Percentiles rank a stretch among this genome's conserved stretches.
These are phyloP conservation scores for Cochlearius cochlearius DNA, from an alignment of 2,113 vertebrate genomes.

Conservation along the genomic window DNA sequence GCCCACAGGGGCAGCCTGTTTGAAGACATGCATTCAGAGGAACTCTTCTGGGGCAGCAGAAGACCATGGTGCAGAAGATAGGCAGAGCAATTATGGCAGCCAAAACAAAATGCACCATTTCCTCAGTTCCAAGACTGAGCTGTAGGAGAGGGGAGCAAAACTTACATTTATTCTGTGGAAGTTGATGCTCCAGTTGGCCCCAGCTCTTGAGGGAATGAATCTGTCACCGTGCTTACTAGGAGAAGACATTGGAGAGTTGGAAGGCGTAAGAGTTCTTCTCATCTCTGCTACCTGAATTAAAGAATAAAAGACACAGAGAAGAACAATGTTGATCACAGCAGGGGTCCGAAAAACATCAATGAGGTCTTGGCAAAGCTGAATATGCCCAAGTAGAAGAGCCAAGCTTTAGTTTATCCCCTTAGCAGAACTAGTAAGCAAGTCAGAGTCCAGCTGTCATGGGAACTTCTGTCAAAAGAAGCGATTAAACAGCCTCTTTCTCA, in stretches of 20 bases:
- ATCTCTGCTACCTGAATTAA: slow-evolving; percentile 78
- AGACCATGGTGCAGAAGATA: neutral
- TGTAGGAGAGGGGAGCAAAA: neutral
- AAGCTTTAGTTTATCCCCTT: neutral
- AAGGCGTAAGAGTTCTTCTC: slow-evolving; percentile 88
- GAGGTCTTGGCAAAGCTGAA: neutral
- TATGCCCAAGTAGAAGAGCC: neutral
- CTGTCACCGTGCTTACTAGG: slow-evolving; percentile 97
- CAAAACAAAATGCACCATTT: neutral
- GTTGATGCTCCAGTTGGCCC: slow-evolving; percentile 98
- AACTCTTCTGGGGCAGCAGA: neutral
- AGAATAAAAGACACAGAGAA: neutral
- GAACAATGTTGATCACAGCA: neutral
- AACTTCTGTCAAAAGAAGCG: neutral
- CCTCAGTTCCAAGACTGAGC: neutral
- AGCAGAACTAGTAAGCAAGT: neutral
- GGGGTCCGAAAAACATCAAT: neutral
- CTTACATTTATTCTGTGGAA: slow-evolving; percentile 97
- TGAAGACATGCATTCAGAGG: neutral
- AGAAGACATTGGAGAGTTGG: slow-evolving; percentile 93
- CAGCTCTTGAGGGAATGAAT: slow-evolving; percentile 95
- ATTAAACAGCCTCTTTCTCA: neutral
- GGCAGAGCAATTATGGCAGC: neutral
- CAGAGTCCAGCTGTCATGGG: neutral
- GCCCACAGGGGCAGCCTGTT: neutral